Evolutionary conservation across 2,888 invertebrate species (phyloP).

Genomic region (Hypercompe scribonia): DNA sequence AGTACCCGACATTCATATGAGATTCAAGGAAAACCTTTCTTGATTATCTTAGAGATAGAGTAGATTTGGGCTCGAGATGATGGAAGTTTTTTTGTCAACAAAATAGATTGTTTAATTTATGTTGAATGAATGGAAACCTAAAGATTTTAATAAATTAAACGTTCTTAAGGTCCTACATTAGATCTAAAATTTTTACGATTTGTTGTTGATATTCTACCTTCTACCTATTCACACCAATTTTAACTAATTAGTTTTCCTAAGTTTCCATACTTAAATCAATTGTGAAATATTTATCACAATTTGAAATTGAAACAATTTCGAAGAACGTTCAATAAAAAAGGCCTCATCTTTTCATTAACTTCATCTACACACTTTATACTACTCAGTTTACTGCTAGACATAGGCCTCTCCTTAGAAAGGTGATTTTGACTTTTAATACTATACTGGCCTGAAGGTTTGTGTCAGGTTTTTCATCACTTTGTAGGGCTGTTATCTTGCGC

Average conservation of each 20-base stretch:
- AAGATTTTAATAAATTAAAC: background rate
- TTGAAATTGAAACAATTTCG: background rate
- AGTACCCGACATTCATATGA: conserved; percentile 40
- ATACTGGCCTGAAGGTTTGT: too few species aligned
- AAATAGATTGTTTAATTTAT: background rate
- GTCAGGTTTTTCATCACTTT: too few species aligned
- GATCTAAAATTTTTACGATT: too few species aligned
- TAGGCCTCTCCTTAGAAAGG: too few species aligned
- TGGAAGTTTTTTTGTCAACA: background rate
- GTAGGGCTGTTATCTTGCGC: too few species aligned
- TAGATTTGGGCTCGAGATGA: background rate
- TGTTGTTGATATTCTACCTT: too few species aligned
- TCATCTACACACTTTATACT: too few species aligned
- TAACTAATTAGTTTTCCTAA: background rate
- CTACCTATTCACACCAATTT: too few species aligned
- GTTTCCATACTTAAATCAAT: background rate
- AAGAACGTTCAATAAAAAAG: background rate
- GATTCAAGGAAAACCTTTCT: conserved; percentile 42
- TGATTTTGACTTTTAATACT: too few species aligned
- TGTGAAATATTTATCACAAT: background rate
- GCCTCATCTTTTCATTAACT: too few species aligned
- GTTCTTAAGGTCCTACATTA: too few species aligned
- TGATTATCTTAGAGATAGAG: conserved; percentile 40
- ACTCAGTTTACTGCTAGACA: too few species aligned
- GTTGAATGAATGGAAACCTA: background rate